A percentile compares a stretch with the other conserved stretches of the same genome.
Evolutionary conservation across 1,140 invertebrate genomes (phyloP).

Genomic region (Venturia canescens): DNA sequence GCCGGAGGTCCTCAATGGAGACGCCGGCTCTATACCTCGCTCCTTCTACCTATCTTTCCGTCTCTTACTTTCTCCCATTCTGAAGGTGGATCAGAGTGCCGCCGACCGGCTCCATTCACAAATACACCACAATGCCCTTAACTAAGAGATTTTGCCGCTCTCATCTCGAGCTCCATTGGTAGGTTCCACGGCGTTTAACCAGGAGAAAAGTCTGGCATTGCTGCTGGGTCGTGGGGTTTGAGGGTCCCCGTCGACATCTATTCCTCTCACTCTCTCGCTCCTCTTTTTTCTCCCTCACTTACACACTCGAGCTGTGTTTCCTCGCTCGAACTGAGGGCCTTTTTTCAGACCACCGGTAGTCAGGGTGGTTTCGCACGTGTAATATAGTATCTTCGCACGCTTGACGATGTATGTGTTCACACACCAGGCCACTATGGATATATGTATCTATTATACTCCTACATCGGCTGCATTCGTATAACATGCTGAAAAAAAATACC

Average conservation of each 20-base stretch:
- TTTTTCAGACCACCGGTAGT: slow-evolving; percentile 31
- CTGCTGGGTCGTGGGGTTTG: slow-evolving; percentile 15
- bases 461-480: slow-evolving; percentile 32
- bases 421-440: slow-evolving; percentile 6
- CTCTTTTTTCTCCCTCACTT: not conserved
- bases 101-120: slow-evolving; percentile 64
- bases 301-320: not conserved
- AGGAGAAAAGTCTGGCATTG: slow-evolving; percentile 35
- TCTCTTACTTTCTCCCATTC: slow-evolving; percentile 34
- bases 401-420: slow-evolving; percentile 21
- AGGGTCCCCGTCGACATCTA: slow-evolving; percentile 33
- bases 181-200: slow-evolving; percentile 12
- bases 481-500: slow-evolving; percentile 31
- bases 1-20: slow-evolving; percentile 57
- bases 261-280: not conserved
- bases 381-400: slow-evolving; percentile 36
- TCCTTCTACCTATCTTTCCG: slow-evolving; percentile 17
- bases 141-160: slow-evolving; percentile 66
- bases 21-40: slow-evolving; percentile 35
- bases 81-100: slow-evolving; percentile 57
- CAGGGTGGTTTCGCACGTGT: slow-evolving; percentile 44
- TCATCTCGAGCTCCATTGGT: not conserved
- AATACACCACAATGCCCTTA: slow-evolving; percentile 68
- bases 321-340: slow-evolving; percentile 10
- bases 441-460: slow-evolving; percentile 38